Conservation (phyloP, 2,797 vertebrate species). For the Phylloscopus collybita region DNA sequence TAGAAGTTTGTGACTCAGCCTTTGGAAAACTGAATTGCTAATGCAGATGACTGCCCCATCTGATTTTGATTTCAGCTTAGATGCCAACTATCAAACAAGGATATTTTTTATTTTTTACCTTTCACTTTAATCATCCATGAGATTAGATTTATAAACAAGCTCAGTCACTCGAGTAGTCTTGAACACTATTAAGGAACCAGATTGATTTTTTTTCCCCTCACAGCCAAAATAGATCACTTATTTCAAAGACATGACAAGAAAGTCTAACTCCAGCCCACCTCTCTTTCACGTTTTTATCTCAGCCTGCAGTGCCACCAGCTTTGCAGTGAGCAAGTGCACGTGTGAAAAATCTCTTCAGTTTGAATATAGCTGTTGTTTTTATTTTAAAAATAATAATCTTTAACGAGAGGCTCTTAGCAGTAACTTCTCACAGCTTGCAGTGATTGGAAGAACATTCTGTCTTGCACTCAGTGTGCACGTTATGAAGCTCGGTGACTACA, state of each 20-base stretch:
- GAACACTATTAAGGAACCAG: conserved; percentile 39
- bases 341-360: not conserved
- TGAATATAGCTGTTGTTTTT: not conserved
- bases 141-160: conserved; percentile 61
- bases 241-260: conserved; percentile 58
- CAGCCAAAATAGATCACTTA: conserved; percentile 51
- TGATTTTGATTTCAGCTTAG: conserved; percentile 8
- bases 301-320: conserved; percentile 34
- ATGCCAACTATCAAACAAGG: conserved; percentile 6
- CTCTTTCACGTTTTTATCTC: not conserved
- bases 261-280: not conserved
- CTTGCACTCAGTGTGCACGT: conserved; percentile 9
- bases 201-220: conserved; percentile 23
- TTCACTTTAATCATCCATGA: conserved; percentile 48
- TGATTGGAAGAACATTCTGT: conserved; percentile 22
- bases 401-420: not conserved
- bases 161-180: conserved; percentile 20
- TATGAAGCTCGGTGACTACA: conserved; percentile 12
- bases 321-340: conserved; percentile 1
- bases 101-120: conserved; percentile 48
- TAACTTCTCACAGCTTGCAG: not conserved
- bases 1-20: conserved; percentile 12
- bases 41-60: not conserved
- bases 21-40: not conserved
- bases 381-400: not conserved